Conservation (phyloP, 2,113 vertebrate species). For the Osmerus eperlanus region DNA sequence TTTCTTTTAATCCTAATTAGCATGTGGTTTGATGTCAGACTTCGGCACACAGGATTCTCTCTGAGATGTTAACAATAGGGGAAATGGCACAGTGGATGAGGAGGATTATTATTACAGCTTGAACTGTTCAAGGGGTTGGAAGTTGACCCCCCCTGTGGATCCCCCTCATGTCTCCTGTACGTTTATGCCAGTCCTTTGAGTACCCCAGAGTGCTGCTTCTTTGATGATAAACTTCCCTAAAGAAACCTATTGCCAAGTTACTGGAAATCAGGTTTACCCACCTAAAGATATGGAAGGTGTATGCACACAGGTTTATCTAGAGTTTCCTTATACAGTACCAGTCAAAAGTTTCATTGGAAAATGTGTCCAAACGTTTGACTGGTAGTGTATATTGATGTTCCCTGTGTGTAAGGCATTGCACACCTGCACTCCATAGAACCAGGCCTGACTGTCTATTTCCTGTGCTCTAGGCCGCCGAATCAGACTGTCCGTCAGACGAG, state of each 20-base stretch:
- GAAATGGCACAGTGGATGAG: constrained; percentile 67
- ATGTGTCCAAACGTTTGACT: too few species aligned
- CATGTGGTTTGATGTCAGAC: constrained; percentile 68
- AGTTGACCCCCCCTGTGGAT: constrained; percentile 51
- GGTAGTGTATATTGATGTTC: background rate
- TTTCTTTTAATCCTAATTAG: constrained; percentile 65
- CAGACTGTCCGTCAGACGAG: constrained; percentile 56
- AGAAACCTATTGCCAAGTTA: background rate
- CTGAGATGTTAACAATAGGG: constrained; percentile 65
- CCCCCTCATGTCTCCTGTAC: constrained; percentile 39
- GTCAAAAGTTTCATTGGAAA: too few species aligned
- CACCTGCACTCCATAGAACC: background rate
- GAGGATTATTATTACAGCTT: constrained; percentile 57
- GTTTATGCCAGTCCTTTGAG: constrained; percentile 31
- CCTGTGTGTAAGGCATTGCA: background rate
- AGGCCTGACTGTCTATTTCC: constrained; percentile 1
- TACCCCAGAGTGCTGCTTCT: constrained; percentile 11
- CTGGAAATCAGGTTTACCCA: too few species aligned
- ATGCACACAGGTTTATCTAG: too few species aligned
- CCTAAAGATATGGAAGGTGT: too few species aligned
- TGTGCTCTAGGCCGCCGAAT: constrained; percentile 53
- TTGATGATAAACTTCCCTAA: constrained; percentile 39
- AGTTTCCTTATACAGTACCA: too few species aligned
- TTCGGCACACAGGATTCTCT: constrained; percentile 46
- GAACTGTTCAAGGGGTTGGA: constrained; percentile 60